Percentiles rank a stretch among this genome's conserved stretches.
Evolutionary conservation across 2,888 invertebrate genomes (phyloP).

Genomic region (Netelia virgata): DNA sequence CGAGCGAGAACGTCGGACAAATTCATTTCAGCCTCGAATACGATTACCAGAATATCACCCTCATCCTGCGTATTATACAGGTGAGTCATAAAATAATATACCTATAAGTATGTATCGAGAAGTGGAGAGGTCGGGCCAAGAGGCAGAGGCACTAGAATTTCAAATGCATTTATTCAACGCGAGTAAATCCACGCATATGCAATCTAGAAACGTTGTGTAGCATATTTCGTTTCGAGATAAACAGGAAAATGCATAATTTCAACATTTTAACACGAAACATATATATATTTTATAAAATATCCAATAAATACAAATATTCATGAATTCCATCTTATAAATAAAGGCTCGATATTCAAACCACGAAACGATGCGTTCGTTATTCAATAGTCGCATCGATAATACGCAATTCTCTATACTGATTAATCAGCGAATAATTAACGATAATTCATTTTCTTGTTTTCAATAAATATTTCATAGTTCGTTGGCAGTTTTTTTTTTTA

Average conservation of each 20-base stretch:
- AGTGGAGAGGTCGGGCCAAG: no score
- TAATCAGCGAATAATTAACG: no score
- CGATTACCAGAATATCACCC: constrained; percentile 96
- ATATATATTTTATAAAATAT: no score
- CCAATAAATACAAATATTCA: no score
- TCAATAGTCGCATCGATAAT: no score
- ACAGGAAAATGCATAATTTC: neutral
- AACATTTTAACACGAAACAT: neutral
- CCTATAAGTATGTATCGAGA: neutral
- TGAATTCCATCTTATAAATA: no score
- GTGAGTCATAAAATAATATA: constrained; percentile 84
- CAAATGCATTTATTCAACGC: neutral
- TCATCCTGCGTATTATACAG: constrained; percentile 96
- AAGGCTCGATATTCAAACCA: no score
- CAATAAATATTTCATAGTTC: no score
- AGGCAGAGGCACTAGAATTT: neutral
- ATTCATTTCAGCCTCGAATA: constrained; percentile 97
- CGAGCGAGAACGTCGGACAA: constrained; percentile 97
- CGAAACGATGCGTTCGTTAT: no score
- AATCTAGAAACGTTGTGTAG: neutral
- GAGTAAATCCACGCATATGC: neutral
- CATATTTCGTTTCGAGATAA: neutral
- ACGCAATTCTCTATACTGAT: no score
- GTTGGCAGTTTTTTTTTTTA: no score
- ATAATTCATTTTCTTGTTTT: no score